Evolutionary conservation across 1,140 invertebrate genomes (phyloP).

Genomic region (Drosophila novamexicana): DNA sequence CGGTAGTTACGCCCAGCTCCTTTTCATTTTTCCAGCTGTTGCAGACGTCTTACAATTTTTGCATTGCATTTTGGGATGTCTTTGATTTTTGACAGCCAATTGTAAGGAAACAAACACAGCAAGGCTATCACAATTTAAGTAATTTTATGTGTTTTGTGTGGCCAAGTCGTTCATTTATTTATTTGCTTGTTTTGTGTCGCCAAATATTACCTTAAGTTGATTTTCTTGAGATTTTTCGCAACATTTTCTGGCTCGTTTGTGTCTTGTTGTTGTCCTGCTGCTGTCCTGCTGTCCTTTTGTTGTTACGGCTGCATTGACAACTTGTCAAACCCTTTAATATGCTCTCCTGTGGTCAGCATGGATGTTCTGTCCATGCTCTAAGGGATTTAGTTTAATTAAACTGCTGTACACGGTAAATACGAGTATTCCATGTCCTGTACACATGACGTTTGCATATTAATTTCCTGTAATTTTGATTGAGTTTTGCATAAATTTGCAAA

Average conservation of each 20-base stretch:
- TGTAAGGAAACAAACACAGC: slow-evolving; percentile 32
- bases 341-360: slow-evolving; percentile 12
- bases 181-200: slow-evolving; percentile 44
- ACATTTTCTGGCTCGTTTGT: slow-evolving; percentile 37
- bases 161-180: slow-evolving; percentile 66
- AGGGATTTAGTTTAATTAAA: slow-evolving; percentile 73
- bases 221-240: slow-evolving; percentile 39
- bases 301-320: slow-evolving; percentile 46
- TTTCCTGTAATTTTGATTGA: slow-evolving; percentile 63
- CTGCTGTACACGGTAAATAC: slow-evolving; percentile 27
- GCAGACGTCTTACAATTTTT: slow-evolving; percentile 22
- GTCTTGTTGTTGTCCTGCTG: not conserved
- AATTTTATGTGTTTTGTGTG: slow-evolving; percentile 70
- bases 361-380: slow-evolving; percentile 17
- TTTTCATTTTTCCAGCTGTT: slow-evolving; percentile 7
- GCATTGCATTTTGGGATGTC: slow-evolving; percentile 26
- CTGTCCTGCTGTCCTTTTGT: slow-evolving; percentile 8
- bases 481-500: slow-evolving; percentile 46
- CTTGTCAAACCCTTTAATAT: slow-evolving; percentile 66
- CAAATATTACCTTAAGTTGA: slow-evolving; percentile 3
- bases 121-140: slow-evolving; percentile 57
- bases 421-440: slow-evolving; percentile 31
- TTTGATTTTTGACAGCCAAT: slow-evolving; percentile 55
- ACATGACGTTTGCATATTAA: slow-evolving; percentile 58
- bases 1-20: slow-evolving; percentile 24